These are phyloP conservation scores for Ophion costatus DNA, from an alignment of 2,888 invertebrate species.

Conservation along the genomic window DNA sequence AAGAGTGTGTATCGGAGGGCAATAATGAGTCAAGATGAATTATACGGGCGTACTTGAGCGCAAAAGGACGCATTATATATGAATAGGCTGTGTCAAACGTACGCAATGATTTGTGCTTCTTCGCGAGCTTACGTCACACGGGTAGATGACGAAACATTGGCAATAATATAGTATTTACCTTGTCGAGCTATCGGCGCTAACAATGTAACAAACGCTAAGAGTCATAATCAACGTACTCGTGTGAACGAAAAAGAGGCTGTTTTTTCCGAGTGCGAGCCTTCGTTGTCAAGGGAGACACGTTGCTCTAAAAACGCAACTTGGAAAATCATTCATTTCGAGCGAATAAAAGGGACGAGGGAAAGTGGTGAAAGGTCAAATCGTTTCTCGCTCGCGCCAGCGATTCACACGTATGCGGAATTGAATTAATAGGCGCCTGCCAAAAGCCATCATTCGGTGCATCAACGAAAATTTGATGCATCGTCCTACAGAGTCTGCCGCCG, in stretches of 20 bases:
- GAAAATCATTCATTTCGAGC: no score
- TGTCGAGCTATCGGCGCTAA: slow-evolving; percentile 2
- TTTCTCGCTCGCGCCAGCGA: not conserved
- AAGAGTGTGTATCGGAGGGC: slow-evolving; percentile 43
- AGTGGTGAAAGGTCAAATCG: no score
- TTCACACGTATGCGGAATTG: slow-evolving; percentile 33
- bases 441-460: slow-evolving; percentile 40
- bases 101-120: slow-evolving; percentile 19
- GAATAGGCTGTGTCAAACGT: not conserved
- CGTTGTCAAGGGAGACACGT: not conserved
- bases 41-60: not conserved
- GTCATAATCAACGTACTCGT: not conserved
- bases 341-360: no score
- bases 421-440: slow-evolving; percentile 32
- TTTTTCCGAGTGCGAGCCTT: not conserved
- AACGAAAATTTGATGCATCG: slow-evolving; percentile 52
- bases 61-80: not conserved
- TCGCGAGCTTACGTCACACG: slow-evolving; percentile 52
- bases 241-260: not conserved
- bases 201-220: slow-evolving; percentile 21
- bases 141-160: slow-evolving; percentile 50
- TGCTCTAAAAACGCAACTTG: no score
- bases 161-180: slow-evolving; percentile 21
- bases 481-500: slow-evolving; percentile 30
- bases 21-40: not conserved